phyloP scores from a whole-genome alignment of 2,797 vertebrate genomes.

The Poecile montanus region DNA sequence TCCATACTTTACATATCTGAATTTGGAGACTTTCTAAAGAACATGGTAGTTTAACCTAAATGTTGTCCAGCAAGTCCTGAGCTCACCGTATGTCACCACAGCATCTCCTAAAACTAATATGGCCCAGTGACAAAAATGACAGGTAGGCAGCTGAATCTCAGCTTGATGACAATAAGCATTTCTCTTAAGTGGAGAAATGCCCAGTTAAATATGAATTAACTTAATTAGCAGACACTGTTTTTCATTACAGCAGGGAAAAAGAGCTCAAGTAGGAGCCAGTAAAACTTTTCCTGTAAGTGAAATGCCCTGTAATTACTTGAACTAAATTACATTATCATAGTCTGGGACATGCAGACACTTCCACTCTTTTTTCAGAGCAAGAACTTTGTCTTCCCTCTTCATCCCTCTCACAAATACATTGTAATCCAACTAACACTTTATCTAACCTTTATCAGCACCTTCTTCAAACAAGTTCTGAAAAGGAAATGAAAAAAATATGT shows the following conservation, averaged over 20 bases:
- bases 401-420: neutral
- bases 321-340: neutral
- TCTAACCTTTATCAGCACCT: constrained; percentile 19
- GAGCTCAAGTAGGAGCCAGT: neutral
- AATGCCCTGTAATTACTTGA: neutral
- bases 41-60: neutral
- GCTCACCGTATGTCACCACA: neutral
- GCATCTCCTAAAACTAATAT: neutral
- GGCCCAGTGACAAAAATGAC: neutral
- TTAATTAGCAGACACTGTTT: neutral
- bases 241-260: neutral
- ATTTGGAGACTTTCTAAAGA: neutral
- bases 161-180: neutral
- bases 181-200: neutral
- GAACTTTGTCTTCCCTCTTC: neutral
- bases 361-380: neutral
- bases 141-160: neutral
- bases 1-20: neutral
- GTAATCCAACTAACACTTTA: constrained; percentile 21
- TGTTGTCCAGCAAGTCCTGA: neutral
- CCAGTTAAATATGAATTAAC: neutral
- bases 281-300: neutral
- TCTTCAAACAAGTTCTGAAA: neutral
- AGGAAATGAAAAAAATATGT: constrained; percentile 1
- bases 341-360: neutral